Evolutionary conservation across 2,797 vertebrate genomes (phyloP), one percentile per base, ranked within the genome.

Genomic region (Ctenosaura bakeri): DNA sequence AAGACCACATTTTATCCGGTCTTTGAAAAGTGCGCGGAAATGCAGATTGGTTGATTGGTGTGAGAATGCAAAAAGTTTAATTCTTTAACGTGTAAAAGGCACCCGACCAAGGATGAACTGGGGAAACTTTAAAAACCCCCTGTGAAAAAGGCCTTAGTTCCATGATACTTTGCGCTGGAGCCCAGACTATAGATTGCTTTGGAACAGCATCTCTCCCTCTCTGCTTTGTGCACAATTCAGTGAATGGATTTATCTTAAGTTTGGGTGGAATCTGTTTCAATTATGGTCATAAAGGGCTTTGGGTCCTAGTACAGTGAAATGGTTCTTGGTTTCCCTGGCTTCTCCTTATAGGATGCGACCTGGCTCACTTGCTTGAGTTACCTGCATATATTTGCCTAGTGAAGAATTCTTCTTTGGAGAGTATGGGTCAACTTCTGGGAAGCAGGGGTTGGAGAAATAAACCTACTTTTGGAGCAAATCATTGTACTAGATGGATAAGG

Each of bases 341-440:
- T 89, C 12, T 5, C 26, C 52, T 89, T 46, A 16, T 42, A 5
- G 18, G 50, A 8, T 50, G 8, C 32, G 18, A 5, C 32, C 5
- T 29, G 26, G 18, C 14, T 29, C 35, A 84, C n/a, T 66, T 89
- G 46, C 82, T 85, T 84, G 59, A 89, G 59, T 35, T 38, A 38
- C 20, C 42, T 86, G 20, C 10, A 73, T 18, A 4, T 59, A n/a
- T 90, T 73, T 59, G 29, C 20, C 81, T 74, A n/a, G 42, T 73
- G 22, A n/a, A 24, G 50, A 7, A 20, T 3, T 35, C 13, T n/a
- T 13, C 20, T 62, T 35, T 59, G 52, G 9, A 10, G 22, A 26
- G n/a, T 32, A 20, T 62, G n/a, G 14, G 32, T 52, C n/a, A 69
- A 82, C 22, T 82, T 50, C 38, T 50, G 13, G 26, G 14, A 10